These are phyloP conservation scores for Eupithecia insigniata DNA, from an alignment of 2,888 invertebrate species.

Conservation along the genomic window DNA sequence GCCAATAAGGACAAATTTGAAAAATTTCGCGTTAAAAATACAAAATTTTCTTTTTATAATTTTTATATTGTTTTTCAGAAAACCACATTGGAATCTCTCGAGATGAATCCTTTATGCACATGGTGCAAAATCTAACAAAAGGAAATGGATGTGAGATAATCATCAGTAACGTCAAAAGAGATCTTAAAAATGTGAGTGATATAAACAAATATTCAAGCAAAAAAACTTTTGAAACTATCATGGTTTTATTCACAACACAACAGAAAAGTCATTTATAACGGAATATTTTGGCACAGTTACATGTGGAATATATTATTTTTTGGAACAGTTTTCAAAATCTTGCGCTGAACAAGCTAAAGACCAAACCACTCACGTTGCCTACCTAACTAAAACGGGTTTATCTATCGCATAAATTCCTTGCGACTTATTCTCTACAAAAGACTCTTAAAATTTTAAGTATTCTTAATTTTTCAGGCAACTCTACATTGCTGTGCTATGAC, in stretches of 20 bases:
- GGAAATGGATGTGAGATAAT: constrained; percentile 60
- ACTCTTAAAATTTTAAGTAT: background rate
- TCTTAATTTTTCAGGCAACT: constrained; percentile 38
- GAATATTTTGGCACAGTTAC: no score
- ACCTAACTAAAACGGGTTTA: background rate
- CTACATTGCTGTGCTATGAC: constrained; percentile 24
- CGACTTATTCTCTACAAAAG: background rate
- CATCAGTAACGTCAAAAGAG: constrained; percentile 55
- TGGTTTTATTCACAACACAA: no score
- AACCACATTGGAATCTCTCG: constrained; percentile 66
- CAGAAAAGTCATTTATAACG: no score
- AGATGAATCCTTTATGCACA: constrained; percentile 59
- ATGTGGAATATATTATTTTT: background rate
- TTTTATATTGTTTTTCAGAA: constrained; percentile 59
- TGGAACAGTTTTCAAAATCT: background rate
- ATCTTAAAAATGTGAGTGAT: constrained; percentile 57
- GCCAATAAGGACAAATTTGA: background rate
- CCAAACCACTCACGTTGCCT: background rate
- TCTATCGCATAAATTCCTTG: background rate
- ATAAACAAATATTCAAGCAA: background rate
- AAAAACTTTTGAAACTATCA: no score
- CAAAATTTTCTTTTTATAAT: no score
- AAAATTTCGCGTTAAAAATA: background rate
- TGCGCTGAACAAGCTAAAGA: background rate
- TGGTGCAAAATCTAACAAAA: constrained; percentile 55